Evolutionary conservation across 2,113 vertebrate genomes (phyloP), one percentile per base, ranked within the genome.

Genomic region (Callocephalon fimbriatum): DNA sequence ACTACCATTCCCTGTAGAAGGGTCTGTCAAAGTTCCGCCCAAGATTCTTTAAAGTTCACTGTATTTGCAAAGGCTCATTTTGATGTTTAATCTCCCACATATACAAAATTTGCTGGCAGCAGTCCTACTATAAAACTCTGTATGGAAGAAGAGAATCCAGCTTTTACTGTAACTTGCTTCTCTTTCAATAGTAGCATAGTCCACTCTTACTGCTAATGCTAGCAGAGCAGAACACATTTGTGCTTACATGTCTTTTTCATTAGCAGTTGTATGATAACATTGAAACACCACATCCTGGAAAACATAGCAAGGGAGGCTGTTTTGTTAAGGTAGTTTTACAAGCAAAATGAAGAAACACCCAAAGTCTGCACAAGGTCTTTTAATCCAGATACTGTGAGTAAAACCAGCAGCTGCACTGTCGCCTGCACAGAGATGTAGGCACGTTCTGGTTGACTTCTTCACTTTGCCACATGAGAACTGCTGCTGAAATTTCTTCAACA

Each of bases 221-320:
- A 66, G 63, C 32, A 54, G 23, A 80, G 54, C 47, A 95, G 61
- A 78, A 71, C 9, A 59, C 17, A 45, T 82, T 84, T 93, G 79
- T 93, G 44, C 70, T 83, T 71, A 56, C 0, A 0, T 29, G 16
- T 31, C 62, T 65, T 73, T 95, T 90, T 62, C 53, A 40, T 83
- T 58, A 66, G 53, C 32, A 82, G 53, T 23, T 82, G n/a, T 61
- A 40, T 47, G 56, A 16, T 77, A 62, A 71, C 42, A 40, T 31
- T 81, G 35, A 75, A 94, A 72, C 44, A 47, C 44, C 77, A 76
- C 53, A 85, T 82, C 63, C 70, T 90, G 86, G 48, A 88, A 96
- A 93, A 92, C 18, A 53, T 5, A 82, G 37, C 31, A 31, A 79
- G 21, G n/a, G 62, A 86, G 37, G 27, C 53, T 80, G 10, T 70